Evolutionary conservation across 1,140 invertebrate species (phyloP), one percentile per base, ranked within the genome.

Genomic region (Calliopsis andreniformis): DNA sequence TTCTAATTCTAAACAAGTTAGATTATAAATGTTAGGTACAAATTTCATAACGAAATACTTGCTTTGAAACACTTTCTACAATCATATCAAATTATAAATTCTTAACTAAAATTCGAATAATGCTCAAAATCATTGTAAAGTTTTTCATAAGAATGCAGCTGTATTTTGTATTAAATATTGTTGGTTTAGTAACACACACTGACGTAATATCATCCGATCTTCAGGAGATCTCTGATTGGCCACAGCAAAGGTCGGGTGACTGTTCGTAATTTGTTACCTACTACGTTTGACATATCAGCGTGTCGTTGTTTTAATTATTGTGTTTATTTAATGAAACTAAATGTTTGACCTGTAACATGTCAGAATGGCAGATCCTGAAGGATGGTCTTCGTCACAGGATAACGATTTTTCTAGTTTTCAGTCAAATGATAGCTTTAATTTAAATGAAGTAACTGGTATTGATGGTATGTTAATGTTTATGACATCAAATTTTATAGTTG

Each of bases 391-490:
- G 18, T 62, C 82, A 66, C 88, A 87, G 59, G 89, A 92, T 0
- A 87, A 85, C 78, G 89, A 91, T 68, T 92, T 91, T 68, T 77
- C 88, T 0, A 87, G 80, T 82, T 91, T 90, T 66, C 78, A 89
- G 39, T 64, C 87, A 1, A 80, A 75, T 73, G 90, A 91, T 66
- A 87, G 71, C 30, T 91, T 92, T 43, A 89, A 91, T 84, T 87
- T 92, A 8, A 91, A 90, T 49, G 91, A 91, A 86, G 87, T 91
- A 69, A 84, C 87, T 76, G 90, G 89, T 39, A 89, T 92, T 30
- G 90, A 92, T 80, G 91, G 91, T 92, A 86, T 83, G 64, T 78
- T 72, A 39, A 16, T 32, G 47, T 73, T 83, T 72, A 47, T 53
- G 8, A 23, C 56, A 55, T 42, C 25, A 51, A 18, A 58, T 49